Evolutionary conservation across 2,888 invertebrate species (phyloP).

Genomic region (Chrysolina oricalcia): DNA sequence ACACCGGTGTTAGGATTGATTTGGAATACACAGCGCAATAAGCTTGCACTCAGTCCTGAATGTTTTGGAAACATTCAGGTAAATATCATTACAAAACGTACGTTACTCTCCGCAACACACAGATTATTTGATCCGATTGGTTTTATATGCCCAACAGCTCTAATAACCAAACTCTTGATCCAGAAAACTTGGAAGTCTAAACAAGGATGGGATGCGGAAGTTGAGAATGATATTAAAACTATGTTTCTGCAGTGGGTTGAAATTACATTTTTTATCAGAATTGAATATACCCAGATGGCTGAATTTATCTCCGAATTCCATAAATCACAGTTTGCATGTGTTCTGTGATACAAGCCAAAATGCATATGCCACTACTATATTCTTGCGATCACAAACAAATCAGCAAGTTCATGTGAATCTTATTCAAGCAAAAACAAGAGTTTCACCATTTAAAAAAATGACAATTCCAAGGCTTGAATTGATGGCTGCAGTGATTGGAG

Average conservation of each 20-base stretch:
- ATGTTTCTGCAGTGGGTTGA: background rate
- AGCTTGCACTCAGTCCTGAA: background rate
- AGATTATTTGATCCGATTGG: background rate
- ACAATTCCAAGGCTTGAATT: too few species aligned
- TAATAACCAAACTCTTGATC: background rate
- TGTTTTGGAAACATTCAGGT: background rate
- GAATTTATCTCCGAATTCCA: too few species aligned
- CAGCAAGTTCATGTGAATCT: too few species aligned
- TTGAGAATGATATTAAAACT: background rate
- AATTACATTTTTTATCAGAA: too few species aligned
- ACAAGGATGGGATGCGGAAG: background rate
- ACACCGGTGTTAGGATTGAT: background rate
- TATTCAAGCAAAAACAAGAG: too few species aligned
- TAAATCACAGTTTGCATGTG: too few species aligned
- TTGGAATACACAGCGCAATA: background rate
- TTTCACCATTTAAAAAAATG: too few species aligned
- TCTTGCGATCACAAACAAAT: too few species aligned
- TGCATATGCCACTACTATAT: too few species aligned
- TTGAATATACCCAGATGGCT: too few species aligned
- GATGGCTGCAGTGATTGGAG: too few species aligned
- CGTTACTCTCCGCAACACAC: background rate
- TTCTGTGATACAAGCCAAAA: too few species aligned
- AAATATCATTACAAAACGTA: background rate
- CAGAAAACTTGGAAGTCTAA: background rate
- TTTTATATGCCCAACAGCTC: background rate